Base-by-base conservation (phyloP, 1,140 invertebrate genomes). In the Halesus radiatus region DNA sequence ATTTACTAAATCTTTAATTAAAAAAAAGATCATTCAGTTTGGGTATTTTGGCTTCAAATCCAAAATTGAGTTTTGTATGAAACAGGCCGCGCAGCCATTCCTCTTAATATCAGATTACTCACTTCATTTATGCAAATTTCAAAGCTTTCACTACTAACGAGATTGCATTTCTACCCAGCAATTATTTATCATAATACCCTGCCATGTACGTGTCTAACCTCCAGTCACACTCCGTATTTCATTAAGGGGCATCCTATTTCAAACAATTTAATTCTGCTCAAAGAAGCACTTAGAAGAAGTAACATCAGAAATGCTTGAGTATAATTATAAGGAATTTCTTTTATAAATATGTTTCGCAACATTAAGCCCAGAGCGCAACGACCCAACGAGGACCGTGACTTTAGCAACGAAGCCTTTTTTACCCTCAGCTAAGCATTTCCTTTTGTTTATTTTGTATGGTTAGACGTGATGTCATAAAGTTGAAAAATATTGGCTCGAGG, bases 261-360 rank as follows among this genome's bases (percentile, higher is more conserved):
- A 13, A 50, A 72, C 50, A 53, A 26, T 72, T 72, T 72, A 72
- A 72, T 72, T 72, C 18, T 53, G 68, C 22, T 53, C 68, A 53
- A 53, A 72, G 20, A 26, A 72, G 68, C 45, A 72, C 68, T 72
- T 72, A 72, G 52, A 72, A 26, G 20, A 23, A 50, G 68, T 50
- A 72, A 72, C 68, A 72, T 72, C 68, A 72, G 68, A 72, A 72
- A 20, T 53, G 68, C 50, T 29, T 54, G 52, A 72, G 68, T 54
- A 53, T 72, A 72, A 72, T 72, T 72, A 72, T 72, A 72, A 72
- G 45, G 68, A 72, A 72, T 72, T 72, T 72, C 45, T 53, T 72
- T 50, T 72, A 54, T 15, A 26, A 72, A 72, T 52, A 72, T 6
- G 68, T 20, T 22, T n/a, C 68, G 68, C 37, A 52, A 72, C 68